Evolutionary conservation across 92 coral and sea anemone species (phyloP).

Genomic region (Pocillopora meandrina): DNA sequence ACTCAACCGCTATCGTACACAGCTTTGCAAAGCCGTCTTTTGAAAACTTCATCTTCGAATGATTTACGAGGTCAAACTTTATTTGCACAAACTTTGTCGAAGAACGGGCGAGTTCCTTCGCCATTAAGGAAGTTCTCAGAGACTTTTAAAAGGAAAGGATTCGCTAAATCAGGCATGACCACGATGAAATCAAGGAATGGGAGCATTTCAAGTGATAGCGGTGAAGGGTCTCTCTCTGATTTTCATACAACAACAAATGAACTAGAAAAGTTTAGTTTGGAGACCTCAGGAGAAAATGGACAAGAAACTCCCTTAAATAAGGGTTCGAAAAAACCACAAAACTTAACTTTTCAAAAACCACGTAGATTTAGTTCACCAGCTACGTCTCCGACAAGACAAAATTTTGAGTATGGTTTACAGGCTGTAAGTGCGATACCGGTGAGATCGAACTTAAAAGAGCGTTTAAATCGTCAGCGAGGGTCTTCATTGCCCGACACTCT

Average conservation of each 20-base stretch:
- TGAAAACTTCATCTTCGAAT: slow-evolving; percentile 30
- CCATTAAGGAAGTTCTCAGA: slow-evolving; percentile 26
- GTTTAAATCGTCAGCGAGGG: slow-evolving; percentile 22
- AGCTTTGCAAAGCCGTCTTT: slow-evolving; percentile 25
- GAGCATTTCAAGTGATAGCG: slow-evolving; percentile 46
- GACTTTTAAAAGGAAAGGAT: slow-evolving; percentile 27
- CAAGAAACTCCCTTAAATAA: neutral
- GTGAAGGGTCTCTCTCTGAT: slow-evolving; percentile 45
- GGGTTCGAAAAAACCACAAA: slow-evolving; percentile 18
- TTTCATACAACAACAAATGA: slow-evolving; percentile 16
- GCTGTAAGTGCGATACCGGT: neutral
- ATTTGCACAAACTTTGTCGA: slow-evolving; percentile 7
- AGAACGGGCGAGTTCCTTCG: slow-evolving; percentile 30
- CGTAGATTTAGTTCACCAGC: slow-evolving; percentile 40
- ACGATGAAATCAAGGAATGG: slow-evolving; percentile 11
- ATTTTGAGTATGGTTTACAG: neutral
- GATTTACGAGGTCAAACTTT: slow-evolving; percentile 28
- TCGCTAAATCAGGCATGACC: slow-evolving; percentile 1
- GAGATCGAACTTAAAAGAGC: slow-evolving; percentile 16
- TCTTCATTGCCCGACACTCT: slow-evolving; percentile 30
- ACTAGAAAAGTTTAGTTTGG: slow-evolving; percentile 4
- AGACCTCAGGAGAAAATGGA: neutral
- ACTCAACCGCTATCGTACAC: slow-evolving; percentile 25
- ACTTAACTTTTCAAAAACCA: slow-evolving; percentile 32
- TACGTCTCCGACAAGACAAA: slow-evolving; percentile 29